Evolutionary conservation across 2,888 invertebrate species (phyloP).

Genomic region (Mesorhabditis belari): DNA sequence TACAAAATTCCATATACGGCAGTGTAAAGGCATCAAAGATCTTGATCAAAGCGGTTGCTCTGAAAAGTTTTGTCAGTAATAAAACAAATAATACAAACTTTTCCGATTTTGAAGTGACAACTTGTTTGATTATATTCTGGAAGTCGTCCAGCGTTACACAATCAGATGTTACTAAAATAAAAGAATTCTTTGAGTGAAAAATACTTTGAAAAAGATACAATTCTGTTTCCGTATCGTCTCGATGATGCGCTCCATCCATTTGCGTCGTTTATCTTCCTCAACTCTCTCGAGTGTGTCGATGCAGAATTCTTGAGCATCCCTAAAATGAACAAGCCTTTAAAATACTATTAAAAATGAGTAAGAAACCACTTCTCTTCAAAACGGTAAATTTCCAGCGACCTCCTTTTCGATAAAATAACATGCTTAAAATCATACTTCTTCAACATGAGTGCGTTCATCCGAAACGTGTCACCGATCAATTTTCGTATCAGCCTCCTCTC

Average conservation of each 20-base stretch:
- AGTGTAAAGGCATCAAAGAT: not conserved
- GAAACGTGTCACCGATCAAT: not conserved
- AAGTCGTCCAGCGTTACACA: not conserved
- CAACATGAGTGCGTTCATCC: not conserved
- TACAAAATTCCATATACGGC: not conserved
- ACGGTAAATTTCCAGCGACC: no score
- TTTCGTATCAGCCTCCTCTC: not conserved
- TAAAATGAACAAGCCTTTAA: no score
- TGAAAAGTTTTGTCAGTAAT: not conserved
- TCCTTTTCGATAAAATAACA: not conserved
- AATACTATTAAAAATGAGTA: no score
- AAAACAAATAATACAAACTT: no score
- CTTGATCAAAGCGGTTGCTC: not conserved
- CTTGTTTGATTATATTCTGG: not conserved
- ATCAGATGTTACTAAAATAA: no score
- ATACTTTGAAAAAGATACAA: constrained; percentile 15
- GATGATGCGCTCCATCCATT: constrained; percentile 28
- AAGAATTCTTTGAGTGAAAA: no score
- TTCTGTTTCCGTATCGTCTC: constrained; percentile 31
- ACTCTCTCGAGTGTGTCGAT: not conserved
- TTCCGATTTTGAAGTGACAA: not conserved
- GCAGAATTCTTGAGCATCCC: not conserved
- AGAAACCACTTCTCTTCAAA: no score
- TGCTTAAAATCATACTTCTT: not conserved
- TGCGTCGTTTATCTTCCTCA: constrained; percentile 3